phyloP scores from a whole-genome alignment of 2,113 vertebrate species.

The Poeciliopsis retropinna region DNA sequence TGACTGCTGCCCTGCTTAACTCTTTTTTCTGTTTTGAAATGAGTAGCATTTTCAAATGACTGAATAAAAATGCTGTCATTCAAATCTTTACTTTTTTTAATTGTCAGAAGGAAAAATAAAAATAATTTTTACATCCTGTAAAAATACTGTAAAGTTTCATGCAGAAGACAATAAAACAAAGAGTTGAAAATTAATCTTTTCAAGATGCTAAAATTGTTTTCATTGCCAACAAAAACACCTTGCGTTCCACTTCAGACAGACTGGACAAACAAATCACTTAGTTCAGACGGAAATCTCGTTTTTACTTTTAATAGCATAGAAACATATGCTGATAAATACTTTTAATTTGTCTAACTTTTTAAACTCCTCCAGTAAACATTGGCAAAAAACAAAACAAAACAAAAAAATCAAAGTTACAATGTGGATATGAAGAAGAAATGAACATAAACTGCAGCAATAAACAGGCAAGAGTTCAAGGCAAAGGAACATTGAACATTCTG shows the following conservation, averaged over 20 bases:
- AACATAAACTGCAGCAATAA: constrained; percentile 5
- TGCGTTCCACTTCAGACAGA: not conserved
- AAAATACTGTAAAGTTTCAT: no score
- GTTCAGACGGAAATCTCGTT: constrained; percentile 13
- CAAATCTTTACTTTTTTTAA: no score
- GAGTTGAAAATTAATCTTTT: not conserved
- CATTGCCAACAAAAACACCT: not conserved
- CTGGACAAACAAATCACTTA: not conserved
- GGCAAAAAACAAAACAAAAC: not conserved
- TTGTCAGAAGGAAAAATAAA: no score
- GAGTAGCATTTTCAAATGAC: no score
- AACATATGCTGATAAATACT: constrained; percentile 61
- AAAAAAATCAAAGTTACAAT: constrained; percentile 14
- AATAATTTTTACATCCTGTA: no score
- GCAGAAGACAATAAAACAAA: not conserved
- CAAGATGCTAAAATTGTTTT: not conserved
- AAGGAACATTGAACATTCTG: constrained; percentile 5
- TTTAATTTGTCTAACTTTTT: constrained; percentile 23
- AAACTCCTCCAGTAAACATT: constrained; percentile 21
- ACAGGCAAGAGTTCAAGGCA: constrained; percentile 17
- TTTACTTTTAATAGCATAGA: constrained; percentile 63
- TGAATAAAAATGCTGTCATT: no score
- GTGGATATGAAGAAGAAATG: constrained; percentile 3
- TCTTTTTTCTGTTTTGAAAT: no score
- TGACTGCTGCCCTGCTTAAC: not conserved